phyloP scores from a whole-genome alignment of 2,113 vertebrate species.

The Marcusenius ussheri region DNA sequence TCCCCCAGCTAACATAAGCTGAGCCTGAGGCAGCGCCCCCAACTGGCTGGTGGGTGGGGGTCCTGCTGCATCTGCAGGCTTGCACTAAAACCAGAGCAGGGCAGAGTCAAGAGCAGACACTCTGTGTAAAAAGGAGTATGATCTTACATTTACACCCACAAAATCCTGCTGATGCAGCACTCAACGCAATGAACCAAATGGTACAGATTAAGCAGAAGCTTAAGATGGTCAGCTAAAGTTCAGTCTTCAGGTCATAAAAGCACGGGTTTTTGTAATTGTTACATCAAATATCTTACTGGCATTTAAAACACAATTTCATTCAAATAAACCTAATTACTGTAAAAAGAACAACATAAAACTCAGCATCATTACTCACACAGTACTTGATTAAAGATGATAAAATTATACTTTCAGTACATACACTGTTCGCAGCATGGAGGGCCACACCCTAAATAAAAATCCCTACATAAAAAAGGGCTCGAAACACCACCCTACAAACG shows the following conservation, averaged over 20 bases:
- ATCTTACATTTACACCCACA: not conserved
- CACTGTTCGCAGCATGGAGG: not conserved
- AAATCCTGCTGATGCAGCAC: not conserved
- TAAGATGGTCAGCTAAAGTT: not conserved
- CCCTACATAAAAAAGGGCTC: not conserved
- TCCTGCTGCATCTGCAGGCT: slow-evolving; percentile 83
- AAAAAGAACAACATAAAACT: not conserved
- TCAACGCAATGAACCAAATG: not conserved
- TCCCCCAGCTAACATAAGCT: slow-evolving; percentile 93
- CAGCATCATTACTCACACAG: not conserved
- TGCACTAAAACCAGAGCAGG: slow-evolving; percentile 70
- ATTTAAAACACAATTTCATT: not conserved
- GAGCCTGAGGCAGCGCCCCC: slow-evolving; percentile 83
- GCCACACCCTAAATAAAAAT: not conserved
- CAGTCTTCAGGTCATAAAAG: not conserved
- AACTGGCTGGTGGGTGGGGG: slow-evolving; percentile 81
- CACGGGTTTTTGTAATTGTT: not conserved
- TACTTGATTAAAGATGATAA: not conserved
- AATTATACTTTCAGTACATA: not conserved
- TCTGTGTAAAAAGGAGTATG: not conserved
- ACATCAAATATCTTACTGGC: not conserved
- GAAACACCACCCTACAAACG: not conserved
- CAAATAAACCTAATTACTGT: not conserved
- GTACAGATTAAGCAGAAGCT: not conserved
- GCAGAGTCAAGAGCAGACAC: slow-evolving; percentile 20